phyloP scores from a whole-genome alignment of 2,797 vertebrate species.

The Liasis olivaceus region DNA sequence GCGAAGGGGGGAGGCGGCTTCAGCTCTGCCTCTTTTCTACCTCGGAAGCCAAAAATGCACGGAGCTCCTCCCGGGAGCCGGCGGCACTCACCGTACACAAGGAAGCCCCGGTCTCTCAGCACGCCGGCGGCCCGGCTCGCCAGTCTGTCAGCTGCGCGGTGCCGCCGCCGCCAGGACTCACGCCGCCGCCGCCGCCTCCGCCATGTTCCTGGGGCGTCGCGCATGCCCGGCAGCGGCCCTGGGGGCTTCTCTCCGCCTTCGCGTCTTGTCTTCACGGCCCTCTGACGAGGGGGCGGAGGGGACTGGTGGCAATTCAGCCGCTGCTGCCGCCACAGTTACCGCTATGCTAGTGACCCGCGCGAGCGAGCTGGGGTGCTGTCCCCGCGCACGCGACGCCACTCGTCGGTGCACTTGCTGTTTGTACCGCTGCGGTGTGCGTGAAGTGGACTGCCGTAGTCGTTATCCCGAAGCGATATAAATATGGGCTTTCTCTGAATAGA shows the following conservation, averaged over 20 bases:
- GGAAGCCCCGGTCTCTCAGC: background rate
- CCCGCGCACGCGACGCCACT: background rate
- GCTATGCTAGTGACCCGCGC: background rate
- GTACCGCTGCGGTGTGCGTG: background rate
- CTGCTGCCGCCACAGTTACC: background rate
- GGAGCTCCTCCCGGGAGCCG: background rate
- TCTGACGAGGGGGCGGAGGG: background rate
- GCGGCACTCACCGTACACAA: slow-evolving; percentile 51
- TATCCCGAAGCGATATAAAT: background rate
- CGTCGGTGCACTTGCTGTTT: background rate
- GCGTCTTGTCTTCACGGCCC: slow-evolving; percentile 30
- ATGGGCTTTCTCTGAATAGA: background rate
- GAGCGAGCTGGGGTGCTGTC: background rate
- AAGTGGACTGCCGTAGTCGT: background rate
- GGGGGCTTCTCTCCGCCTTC: slow-evolving; percentile 44
- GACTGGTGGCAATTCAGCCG: background rate
- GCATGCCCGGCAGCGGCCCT: slow-evolving; percentile 72
- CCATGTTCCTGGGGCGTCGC: slow-evolving; percentile 75
- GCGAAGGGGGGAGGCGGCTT: background rate
- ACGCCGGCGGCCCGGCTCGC: slow-evolving; percentile 6
- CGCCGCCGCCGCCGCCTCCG: slow-evolving; percentile 60
- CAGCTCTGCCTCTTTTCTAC: background rate
- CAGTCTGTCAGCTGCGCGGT: slow-evolving; percentile 46
- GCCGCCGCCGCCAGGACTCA: slow-evolving; percentile 38
- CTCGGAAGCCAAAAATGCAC: background rate